phyloP scores from a whole-genome alignment of 2,888 invertebrate genomes.

The Pristionchus mayeri region DNA sequence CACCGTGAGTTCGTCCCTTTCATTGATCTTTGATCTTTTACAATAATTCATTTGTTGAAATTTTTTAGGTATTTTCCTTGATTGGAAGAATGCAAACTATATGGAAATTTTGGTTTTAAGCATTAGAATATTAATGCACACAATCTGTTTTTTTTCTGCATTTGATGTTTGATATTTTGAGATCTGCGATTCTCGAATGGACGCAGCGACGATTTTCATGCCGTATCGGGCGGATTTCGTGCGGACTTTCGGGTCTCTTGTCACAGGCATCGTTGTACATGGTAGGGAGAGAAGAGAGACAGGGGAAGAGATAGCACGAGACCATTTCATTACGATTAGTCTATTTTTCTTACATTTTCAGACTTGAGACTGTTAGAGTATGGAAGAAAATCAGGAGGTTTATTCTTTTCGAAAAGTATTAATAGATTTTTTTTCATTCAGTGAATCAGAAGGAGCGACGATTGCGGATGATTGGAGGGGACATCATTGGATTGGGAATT shows the following conservation, averaged over 20 bases:
- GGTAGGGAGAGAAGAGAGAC: not conserved
- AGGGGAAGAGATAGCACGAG: not conserved
- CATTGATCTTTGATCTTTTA: slow-evolving; percentile 1
- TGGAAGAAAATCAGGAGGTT: not conserved
- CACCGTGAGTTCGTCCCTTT: not conserved
- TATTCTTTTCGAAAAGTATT: not conserved
- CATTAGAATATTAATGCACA: not conserved
- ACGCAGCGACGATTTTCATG: slow-evolving; percentile 45
- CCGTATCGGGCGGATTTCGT: slow-evolving; percentile 42
- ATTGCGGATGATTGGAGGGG: slow-evolving; percentile 21
- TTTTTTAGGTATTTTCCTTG: too few species aligned
- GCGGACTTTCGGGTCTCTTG: slow-evolving; percentile 17
- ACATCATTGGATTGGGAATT: slow-evolving; percentile 20
- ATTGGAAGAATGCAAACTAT: not conserved
- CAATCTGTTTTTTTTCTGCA: not conserved
- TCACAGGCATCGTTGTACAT: slow-evolving; percentile 38
- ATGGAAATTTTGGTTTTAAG: not conserved
- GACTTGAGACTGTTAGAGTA: too few species aligned
- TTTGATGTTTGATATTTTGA: not conserved
- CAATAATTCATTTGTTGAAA: too few species aligned
- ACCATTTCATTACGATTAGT: too few species aligned
- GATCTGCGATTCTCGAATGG: slow-evolving; percentile 44
- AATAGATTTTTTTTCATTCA: not conserved
- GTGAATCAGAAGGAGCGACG: slow-evolving; percentile 45
- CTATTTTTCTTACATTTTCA: not conserved